Evolutionary conservation across 1,140 invertebrate genomes (phyloP), one percentile per base, ranked within the genome.

Genomic region (Achatina immaculata): DNA sequence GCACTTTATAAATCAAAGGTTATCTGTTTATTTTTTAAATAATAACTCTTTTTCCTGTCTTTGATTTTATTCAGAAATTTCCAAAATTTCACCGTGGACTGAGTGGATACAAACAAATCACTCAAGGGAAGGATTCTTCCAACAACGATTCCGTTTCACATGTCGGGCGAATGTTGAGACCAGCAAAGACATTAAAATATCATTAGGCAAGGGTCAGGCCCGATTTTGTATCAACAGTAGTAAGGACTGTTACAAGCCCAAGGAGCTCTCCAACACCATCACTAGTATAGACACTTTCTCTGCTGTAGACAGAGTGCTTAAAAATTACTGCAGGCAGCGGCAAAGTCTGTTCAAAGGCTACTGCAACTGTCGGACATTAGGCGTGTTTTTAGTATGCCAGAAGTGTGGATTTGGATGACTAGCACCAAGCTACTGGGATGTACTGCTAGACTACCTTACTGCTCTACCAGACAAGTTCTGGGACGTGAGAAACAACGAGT

Each of bases 141-240:
- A 96, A 86, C 94, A 94, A 78, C 92, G 95, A 76, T 96, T 94
- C 84, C 93, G 95, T 78, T 96, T 95, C 85, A 92, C 93, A 19
- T 97, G 96, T 86, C 93, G 94, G 38, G 95, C 95, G 0, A 95
- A 94, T 51, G 95, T 95, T 0, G 92, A 94, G 2, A 94, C 96
- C 85, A 91, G 94, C 16, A 90, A 91, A 11, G 86, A 92, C 78
- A 90, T 95, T 0, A 92, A 94, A 90, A 91, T 96, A 11, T 93
- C 93, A 21, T 86, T 94, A 19, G 92, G 93, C 14, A 96, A 95
- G 85, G 95, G 95, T 80, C 96, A 97, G 88, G 95, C 95, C 65
- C 92, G 95, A 28, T 94, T 94, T 79, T 96, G 96, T 85, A 92
- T 92, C 9, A 90, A 92, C 14, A 93, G 94, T 58, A 95, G 94